Base-by-base conservation (phyloP, 2,888 invertebrate species). In the Clivina fossor region DNA sequence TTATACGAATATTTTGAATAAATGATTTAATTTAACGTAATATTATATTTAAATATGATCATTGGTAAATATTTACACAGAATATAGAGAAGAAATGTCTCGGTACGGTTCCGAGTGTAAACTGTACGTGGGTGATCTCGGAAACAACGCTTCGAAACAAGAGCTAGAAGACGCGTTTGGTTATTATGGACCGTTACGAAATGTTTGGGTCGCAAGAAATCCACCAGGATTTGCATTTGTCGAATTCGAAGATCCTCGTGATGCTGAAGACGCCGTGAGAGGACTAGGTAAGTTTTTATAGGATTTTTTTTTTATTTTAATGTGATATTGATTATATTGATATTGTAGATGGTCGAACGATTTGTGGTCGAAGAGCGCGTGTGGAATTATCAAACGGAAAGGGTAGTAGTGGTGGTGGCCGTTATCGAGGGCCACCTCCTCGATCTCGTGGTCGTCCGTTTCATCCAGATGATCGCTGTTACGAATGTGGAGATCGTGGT, bases 171-270 rank as follows among this genome's bases (percentile, higher is more conserved):
- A 93, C 72, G 90, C 92, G 11, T 97, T 96, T 76, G 86, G 89
- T 57, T 89, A 93, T 67, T 96, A 93, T 70, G 96, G 96, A 8
- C 88, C 91, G 1, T 76, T 96, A 65, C 82, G 91, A 66, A 95
- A 93, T 76, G 95, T 96, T 38, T 97, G 96, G 96, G 94, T 97
- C n/a, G 96, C 96, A 0, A 81, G 95, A 64, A 94, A 96, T 73
- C 93, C 93, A 9, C 94, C 96, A 56, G 96, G 94, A 48, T 94
- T 95, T 75, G 94, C 93, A 4, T 94, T 94, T 75, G 92, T 94
- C 1, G 93, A 94, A 72, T 94, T 90, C 71, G 93, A 94, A 76
- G 94, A 96, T 74, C 83, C 90, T 4, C 78, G 92, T 61, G 96
- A 96, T 74, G 94, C 94, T 7, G 92, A 93, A 68, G 93, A 94